Evolutionary conservation across 2,113 vertebrate species (phyloP).

Genomic region (Chiloscyllium plagiosum): DNA sequence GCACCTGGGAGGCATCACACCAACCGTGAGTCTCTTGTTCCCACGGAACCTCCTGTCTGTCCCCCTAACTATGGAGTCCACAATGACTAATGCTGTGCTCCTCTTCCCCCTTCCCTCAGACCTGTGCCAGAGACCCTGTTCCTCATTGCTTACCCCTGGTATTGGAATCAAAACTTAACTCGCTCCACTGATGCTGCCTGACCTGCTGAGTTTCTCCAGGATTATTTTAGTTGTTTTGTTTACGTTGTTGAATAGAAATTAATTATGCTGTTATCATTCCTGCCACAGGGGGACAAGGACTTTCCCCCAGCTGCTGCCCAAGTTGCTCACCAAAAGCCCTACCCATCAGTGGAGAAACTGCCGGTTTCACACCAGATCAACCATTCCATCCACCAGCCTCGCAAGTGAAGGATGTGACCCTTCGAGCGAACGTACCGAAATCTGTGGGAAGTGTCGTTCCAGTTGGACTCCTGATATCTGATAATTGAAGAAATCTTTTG

Average conservation of each 20-base stretch:
- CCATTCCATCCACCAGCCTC: slow-evolving; percentile 93
- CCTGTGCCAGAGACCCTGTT: no score
- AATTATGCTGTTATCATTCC: slow-evolving; percentile 35
- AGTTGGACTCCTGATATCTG: background rate
- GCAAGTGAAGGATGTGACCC: slow-evolving; percentile 70
- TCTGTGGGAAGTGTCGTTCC: background rate
- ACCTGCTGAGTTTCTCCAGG: background rate
- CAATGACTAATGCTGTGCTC: no score
- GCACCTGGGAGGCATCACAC: no score
- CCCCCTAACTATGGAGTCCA: no score
- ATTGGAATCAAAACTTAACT: no score
- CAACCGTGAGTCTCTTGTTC: no score
- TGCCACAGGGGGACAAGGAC: slow-evolving; percentile 86
- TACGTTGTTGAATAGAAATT: background rate
- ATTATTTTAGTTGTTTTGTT: background rate
- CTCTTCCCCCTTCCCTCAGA: no score
- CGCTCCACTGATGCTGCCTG: no score
- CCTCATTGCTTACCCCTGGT: no score
- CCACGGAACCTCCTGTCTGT: no score
- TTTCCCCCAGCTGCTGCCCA: slow-evolving; percentile 93
- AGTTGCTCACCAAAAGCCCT: slow-evolving; percentile 97
- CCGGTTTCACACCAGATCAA: slow-evolving; percentile 67
- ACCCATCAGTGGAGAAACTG: slow-evolving; percentile 81
- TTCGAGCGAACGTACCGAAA: background rate
- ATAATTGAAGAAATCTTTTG: background rate